Percentiles rank a stretch among this genome's conserved stretches.
phyloP scores from a whole-genome alignment of 2,888 invertebrate species.

The Tipula confusa region DNA sequence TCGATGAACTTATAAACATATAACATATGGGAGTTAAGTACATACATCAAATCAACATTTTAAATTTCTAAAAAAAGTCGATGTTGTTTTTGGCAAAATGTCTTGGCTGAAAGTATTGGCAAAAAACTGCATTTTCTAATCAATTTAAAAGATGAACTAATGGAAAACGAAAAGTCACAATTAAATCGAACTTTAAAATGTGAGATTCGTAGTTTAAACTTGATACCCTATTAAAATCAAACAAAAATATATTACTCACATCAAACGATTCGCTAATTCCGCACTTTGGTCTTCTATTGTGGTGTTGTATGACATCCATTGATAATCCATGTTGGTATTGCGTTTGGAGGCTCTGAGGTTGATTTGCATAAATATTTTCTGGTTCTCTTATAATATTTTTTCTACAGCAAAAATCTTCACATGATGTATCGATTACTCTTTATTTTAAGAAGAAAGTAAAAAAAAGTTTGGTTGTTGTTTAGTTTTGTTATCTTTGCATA shows the following conservation, averaged over 20 bases:
- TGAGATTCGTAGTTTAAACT: no score
- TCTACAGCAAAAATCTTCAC: conserved; percentile 28
- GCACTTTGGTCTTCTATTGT: background rate
- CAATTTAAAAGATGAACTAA: no score
- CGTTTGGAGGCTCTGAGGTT: background rate
- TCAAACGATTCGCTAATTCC: background rate
- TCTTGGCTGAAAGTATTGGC: no score
- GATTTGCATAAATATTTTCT: background rate
- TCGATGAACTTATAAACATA: no score
- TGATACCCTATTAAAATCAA: no score
- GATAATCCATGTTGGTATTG: background rate
- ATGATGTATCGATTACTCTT: conserved; percentile 27
- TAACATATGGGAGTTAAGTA: no score
- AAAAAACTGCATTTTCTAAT: no score
- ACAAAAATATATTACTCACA: background rate
- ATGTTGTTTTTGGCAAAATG: no score
- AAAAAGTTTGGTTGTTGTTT: background rate
- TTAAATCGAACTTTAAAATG: no score
- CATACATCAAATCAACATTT: no score
- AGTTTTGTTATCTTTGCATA: background rate
- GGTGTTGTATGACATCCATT: background rate
- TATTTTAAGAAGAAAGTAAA: background rate
- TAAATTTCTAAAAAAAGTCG: no score
- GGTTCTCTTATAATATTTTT: conserved; percentile 4
- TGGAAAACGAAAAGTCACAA: no score